Evolutionary conservation across 2,113 vertebrate genomes (phyloP).

Genomic region (Xiphophorus maculatus): DNA sequence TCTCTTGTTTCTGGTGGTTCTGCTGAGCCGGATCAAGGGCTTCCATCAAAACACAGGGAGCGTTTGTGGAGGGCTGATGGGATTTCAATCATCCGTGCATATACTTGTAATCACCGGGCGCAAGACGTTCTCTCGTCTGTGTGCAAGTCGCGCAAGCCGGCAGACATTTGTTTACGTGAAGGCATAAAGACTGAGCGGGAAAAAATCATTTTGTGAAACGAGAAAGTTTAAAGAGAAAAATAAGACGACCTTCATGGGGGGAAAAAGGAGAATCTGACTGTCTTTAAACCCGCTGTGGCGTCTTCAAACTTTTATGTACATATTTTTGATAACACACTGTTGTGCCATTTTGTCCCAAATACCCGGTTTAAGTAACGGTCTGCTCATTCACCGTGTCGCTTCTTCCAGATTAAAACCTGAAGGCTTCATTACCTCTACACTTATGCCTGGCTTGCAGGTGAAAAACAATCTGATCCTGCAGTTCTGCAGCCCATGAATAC

Average conservation of each 20-base stretch:
- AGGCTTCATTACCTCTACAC: neutral
- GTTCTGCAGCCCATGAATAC: conserved; percentile 19
- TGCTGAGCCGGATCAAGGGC: neutral
- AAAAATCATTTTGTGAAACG: neutral
- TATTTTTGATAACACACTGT: neutral
- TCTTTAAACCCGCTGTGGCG: neutral
- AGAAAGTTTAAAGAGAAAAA: neutral
- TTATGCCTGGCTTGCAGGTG: neutral
- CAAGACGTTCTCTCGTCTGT: neutral
- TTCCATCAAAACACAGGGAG: neutral
- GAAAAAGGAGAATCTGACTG: neutral
- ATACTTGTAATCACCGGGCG: conserved; percentile 29
- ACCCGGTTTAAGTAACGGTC: neutral
- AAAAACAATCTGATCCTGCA: conserved; percentile 22
- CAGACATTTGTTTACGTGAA: conserved; percentile 21
- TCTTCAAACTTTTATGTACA: neutral
- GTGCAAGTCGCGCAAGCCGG: neutral
- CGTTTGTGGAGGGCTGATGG: neutral
- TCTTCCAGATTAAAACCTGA: neutral
- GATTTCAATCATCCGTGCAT: neutral
- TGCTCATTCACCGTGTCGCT: neutral
- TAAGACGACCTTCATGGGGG: neutral
- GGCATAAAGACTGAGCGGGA: neutral
- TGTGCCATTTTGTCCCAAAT: neutral
- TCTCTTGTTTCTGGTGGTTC: conserved; percentile 4